Base-by-base conservation (phyloP, 1,140 invertebrate species). In the Drosophila simulans region DNA sequence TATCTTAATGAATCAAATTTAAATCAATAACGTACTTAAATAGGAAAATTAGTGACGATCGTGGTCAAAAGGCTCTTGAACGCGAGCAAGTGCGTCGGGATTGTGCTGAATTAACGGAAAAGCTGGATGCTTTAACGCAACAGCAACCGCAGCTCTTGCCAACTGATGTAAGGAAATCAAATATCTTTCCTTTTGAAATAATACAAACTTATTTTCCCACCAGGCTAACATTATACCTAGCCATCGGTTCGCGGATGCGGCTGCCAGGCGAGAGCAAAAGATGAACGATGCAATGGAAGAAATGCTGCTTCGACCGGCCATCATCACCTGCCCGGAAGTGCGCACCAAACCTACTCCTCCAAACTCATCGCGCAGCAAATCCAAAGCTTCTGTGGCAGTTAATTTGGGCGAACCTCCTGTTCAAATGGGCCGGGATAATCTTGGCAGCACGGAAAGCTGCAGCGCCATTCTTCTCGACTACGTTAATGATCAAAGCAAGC, bases 31-130 rank as follows among this genome's bases (percentile, higher is more conserved):
- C 15, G 2, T 31, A 51, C 15, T 27, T 15, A 5, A 34, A 8
- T 11, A 78, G 91, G 3, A 66, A 85, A 74, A 78, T 80, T 7
- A 74, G 45, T 13, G 68, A 80, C 1, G 54, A 91, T n/a, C 72
- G 91, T 10, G 80, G 89, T 5, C 74, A 91, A 5, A 89, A 86
- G 40, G 91, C 91, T 13, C 22, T 92, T 15, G 83, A 92, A 27
- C 85, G 91, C 1, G 91, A 92, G 49, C 80, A 92, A 64, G 73
- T 92, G 1, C 76, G 91, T 35, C 69, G 91, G 0, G 91, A 91
- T 71, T 92, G 86, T 31, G 77, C 59, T 0, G 78, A 91, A 37
- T 20, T 92, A 15, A 89, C 86, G 0, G 78, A 90, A 40, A 92
- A 89, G 55, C 53, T 92, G 27, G 91, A 92, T 12, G 77, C 80